phyloP scores from a whole-genome alignment of 2,888 invertebrate species.

The Drosophila diplacantha region DNA sequence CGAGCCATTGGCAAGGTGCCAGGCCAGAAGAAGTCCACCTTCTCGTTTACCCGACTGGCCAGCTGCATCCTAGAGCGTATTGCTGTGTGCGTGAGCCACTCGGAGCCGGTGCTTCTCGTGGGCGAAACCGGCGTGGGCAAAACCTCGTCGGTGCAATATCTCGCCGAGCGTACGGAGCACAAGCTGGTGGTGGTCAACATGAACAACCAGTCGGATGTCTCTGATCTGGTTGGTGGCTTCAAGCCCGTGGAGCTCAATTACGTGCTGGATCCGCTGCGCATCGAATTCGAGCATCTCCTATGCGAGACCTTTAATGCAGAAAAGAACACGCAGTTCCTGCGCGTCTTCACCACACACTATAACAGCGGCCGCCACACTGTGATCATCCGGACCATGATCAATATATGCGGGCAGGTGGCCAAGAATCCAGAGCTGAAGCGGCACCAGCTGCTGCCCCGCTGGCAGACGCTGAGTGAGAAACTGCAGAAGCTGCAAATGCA shows the following conservation, averaged over 20 bases:
- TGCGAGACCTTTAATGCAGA: slow-evolving; percentile 85
- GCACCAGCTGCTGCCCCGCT: slow-evolving; percentile 78
- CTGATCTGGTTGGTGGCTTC: slow-evolving; percentile 97
- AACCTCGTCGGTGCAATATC: slow-evolving; percentile 95
- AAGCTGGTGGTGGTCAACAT: slow-evolving; percentile 96
- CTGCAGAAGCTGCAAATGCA: slow-evolving; percentile 86
- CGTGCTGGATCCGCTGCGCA: slow-evolving; percentile 87
- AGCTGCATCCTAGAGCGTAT: slow-evolving; percentile 91
- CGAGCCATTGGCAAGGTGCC: slow-evolving; percentile 37
- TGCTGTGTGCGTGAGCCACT: slow-evolving; percentile 87
- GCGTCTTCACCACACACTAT: slow-evolving; percentile 87
- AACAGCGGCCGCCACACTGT: slow-evolving; percentile 85
- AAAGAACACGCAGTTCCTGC: slow-evolving; percentile 89
- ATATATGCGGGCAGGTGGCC: slow-evolving; percentile 79
- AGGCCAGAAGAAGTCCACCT: slow-evolving; percentile 79
- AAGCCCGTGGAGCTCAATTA: slow-evolving; percentile 96
- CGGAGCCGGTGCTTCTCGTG: slow-evolving; percentile 94
- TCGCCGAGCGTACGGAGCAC: slow-evolving; percentile 90
- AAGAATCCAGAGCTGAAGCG: slow-evolving; percentile 63
- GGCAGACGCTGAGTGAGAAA: slow-evolving; percentile 84
- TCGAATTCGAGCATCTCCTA: slow-evolving; percentile 91
- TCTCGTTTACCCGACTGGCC: slow-evolving; percentile 90
- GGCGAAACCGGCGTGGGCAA: slow-evolving; percentile 99
- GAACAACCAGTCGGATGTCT: slow-evolving; percentile 99
- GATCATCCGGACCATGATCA: slow-evolving; percentile 86